Evolutionary conservation across 2,888 invertebrate genomes (phyloP).

Genomic region (Nomada ferruginata): DNA sequence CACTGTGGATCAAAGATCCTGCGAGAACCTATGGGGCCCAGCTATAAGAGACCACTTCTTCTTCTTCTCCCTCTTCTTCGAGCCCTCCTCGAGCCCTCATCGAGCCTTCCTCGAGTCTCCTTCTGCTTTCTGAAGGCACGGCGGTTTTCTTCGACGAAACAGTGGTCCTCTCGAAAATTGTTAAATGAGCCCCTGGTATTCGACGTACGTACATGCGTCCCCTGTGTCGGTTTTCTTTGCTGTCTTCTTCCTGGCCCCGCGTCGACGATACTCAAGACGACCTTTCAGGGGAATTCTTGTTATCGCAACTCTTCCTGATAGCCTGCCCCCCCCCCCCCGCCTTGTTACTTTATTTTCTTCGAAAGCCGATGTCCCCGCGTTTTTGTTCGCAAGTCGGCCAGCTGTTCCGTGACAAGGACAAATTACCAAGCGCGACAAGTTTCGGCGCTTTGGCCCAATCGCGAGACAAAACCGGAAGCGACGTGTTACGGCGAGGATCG

Average conservation of each 20-base stretch:
- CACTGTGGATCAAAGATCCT: conserved; percentile 71
- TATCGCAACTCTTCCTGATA: conserved; percentile 41
- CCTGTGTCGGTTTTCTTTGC: conserved; percentile 6
- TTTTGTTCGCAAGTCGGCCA: conserved; percentile 10
- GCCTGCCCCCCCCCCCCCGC: not conserved
- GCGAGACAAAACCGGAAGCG: conserved; percentile 50
- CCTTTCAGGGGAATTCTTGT: conserved; percentile 46
- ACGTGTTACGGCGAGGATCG: conserved; percentile 22
- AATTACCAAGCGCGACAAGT: conserved; percentile 63
- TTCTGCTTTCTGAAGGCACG: not conserved
- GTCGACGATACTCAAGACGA: conserved; percentile 28
- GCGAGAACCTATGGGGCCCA: conserved; percentile 45
- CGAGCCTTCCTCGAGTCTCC: conserved; percentile 3
- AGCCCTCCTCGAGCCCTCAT: not conserved
- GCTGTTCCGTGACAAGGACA: conserved; percentile 26
- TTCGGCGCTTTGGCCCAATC: conserved; percentile 45
- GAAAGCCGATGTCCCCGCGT: not conserved
- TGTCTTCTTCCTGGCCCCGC: conserved; percentile 23
- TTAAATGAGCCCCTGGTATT: conserved; percentile 56
- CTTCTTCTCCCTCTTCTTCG: conserved; percentile 18
- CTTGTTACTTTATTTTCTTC: not conserved
- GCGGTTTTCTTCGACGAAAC: not conserved
- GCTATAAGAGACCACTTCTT: conserved; percentile 48
- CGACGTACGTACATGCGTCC: conserved; percentile 15
- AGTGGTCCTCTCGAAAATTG: conserved; percentile 54